phyloP scores from a whole-genome alignment of 1,140 invertebrate species.

The Leguminivora glycinivorella region DNA sequence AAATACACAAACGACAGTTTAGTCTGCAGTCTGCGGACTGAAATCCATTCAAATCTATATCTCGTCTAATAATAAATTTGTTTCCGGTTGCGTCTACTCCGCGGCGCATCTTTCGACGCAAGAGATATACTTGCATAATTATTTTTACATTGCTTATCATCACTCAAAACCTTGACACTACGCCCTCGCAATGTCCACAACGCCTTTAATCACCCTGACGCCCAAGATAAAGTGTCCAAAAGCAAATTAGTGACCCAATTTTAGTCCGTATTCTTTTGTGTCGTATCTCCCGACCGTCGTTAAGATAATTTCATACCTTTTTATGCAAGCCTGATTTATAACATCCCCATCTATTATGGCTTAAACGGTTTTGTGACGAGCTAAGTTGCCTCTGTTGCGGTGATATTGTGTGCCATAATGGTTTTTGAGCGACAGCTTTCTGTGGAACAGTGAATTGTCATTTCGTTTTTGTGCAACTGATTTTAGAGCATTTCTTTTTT shows the following conservation, averaged over 20 bases:
- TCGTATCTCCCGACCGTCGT: slow-evolving; percentile 3
- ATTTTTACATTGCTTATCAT: neutral
- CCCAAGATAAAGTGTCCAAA: slow-evolving; percentile 16
- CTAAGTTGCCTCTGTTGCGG: neutral
- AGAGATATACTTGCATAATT: too few relatives aligned
- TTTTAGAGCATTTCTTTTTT: too few relatives aligned
- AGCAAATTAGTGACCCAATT: slow-evolving; percentile 16
- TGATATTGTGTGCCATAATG: neutral
- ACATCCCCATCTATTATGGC: slow-evolving; percentile 3
- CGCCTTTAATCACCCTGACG: neutral
- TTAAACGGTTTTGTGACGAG: slow-evolving; percentile 10
- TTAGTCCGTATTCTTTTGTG: neutral
- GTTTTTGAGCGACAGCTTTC: neutral
- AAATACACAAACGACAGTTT: too few relatives aligned
- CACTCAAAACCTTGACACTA: neutral
- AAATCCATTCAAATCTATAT: too few relatives aligned
- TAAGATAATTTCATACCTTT: slow-evolving; percentile 17
- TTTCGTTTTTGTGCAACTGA: neutral
- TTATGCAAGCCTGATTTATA: slow-evolving; percentile 13
- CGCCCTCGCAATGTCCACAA: neutral
- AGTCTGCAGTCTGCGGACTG: too few relatives aligned
- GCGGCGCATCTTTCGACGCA: too few relatives aligned
- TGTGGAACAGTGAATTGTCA: neutral
- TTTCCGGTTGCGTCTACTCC: too few relatives aligned
- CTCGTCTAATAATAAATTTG: too few relatives aligned